These are phyloP conservation scores for Phenganax marumi DNA, from an alignment of 92 coral and sea anemone species.

Conservation along the genomic window DNA sequence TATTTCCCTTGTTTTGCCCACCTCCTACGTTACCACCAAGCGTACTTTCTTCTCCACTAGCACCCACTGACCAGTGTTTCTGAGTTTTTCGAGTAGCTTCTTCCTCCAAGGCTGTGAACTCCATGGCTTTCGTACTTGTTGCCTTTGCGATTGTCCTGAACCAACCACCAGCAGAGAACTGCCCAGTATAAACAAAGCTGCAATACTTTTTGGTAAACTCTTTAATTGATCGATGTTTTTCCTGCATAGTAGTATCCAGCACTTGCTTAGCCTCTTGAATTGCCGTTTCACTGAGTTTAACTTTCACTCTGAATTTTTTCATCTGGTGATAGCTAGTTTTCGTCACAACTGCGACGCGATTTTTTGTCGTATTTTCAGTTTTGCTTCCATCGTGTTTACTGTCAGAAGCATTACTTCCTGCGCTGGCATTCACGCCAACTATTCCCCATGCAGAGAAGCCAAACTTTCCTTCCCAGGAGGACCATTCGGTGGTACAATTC, in stretches of 20 bases:
- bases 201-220: conserved; percentile 2
- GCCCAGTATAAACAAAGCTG: conserved; percentile 5
- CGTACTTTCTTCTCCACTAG: too few relatives aligned
- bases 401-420: too few relatives aligned
- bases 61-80: neutral
- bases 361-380: too few relatives aligned
- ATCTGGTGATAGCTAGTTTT: neutral
- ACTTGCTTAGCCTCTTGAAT: neutral
- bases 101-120: neutral
- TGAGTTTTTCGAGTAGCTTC: neutral
- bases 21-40: too few relatives aligned
- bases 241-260: neutral
- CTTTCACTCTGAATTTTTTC: too few relatives aligned
- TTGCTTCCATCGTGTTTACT: too few relatives aligned
- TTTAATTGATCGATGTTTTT: neutral
- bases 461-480: neutral
- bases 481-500: neutral
- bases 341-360: neutral
- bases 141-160: neutral
- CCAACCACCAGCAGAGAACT: too few relatives aligned
- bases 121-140: neutral
- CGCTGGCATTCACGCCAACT: too few relatives aligned
- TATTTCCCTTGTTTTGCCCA: neutral
- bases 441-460: too few relatives aligned
- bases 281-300: too few relatives aligned